phyloP scores from a whole-genome alignment of 2,113 vertebrate genomes.

The Antennarius striatus region DNA sequence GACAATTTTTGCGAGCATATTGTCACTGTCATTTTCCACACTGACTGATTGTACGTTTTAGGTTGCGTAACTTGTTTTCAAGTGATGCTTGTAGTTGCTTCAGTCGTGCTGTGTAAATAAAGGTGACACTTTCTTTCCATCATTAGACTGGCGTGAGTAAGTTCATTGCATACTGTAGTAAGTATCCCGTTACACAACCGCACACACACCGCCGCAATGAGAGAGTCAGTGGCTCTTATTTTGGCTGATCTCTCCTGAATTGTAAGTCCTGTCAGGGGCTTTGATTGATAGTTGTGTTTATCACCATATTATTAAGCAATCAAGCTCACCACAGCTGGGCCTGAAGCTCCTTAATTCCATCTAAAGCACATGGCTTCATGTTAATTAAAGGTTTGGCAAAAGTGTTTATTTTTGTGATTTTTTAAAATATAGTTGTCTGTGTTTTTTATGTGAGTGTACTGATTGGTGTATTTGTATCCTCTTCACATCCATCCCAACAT shows the following conservation, averaged over 20 bases:
- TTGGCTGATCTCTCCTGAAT: constrained; percentile 71
- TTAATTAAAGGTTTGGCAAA: constrained; percentile 77
- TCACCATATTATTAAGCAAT: constrained; percentile 83
- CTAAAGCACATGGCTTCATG: constrained; percentile 66
- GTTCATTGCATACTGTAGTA: constrained; percentile 53
- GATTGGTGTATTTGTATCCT: constrained; percentile 60
- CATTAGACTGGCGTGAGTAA: constrained; percentile 52
- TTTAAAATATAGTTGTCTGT: constrained; percentile 63
- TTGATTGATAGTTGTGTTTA: constrained; percentile 81
- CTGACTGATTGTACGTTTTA: constrained; percentile 32
- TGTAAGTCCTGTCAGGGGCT: constrained; percentile 72
- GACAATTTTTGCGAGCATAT: constrained; percentile 39
- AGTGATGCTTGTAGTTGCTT: constrained; percentile 48
- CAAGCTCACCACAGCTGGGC: constrained; percentile 73
- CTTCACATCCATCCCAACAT: constrained; percentile 25
- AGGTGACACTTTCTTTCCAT: constrained; percentile 58
- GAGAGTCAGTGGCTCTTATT: constrained; percentile 73
- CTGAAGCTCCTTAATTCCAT: constrained; percentile 77
- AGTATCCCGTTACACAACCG: constrained; percentile 58
- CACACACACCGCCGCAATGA: constrained; percentile 68
- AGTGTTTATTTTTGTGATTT: constrained; percentile 75
- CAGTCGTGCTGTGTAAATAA: constrained; percentile 64
- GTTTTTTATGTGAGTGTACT: constrained; percentile 55
- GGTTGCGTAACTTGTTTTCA: constrained; percentile 57
- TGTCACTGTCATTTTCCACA: constrained; percentile 30